These are phyloP conservation scores for Gordius sp. DNA, from an alignment of 2,888 invertebrate genomes.

Conservation along the genomic window DNA sequence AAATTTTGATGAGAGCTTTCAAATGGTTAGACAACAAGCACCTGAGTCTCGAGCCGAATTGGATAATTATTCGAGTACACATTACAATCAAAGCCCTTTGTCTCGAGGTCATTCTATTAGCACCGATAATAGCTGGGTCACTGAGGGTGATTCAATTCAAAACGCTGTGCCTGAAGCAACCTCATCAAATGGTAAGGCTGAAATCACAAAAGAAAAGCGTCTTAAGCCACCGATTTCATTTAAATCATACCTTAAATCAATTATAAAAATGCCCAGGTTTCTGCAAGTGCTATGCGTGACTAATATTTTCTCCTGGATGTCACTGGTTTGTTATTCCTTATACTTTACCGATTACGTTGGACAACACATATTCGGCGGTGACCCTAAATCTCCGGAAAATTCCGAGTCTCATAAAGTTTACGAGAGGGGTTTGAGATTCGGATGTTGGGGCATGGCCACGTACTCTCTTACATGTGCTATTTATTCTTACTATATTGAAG, in stretches of 20 bases:
- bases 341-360: constrained; percentile 89
- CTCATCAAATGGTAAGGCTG: neutral
- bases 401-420: constrained; percentile 33
- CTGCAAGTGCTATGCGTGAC: constrained; percentile 60
- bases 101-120: neutral
- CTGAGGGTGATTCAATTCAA: neutral
- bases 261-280: constrained; percentile 63
- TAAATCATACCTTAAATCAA: constrained; percentile 55
- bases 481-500: constrained; percentile 64
- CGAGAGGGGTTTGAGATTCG: constrained; percentile 69
- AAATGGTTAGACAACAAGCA: neutral
- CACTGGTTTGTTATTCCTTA: constrained; percentile 74
- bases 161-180: neutral
- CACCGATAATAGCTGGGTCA: neutral
- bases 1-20: neutral
- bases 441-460: constrained; percentile 75
- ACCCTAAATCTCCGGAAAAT: constrained; percentile 36
- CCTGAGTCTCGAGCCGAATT: neutral
- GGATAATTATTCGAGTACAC: neutral
- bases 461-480: constrained; percentile 67
- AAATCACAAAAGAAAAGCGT: constrained; percentile 14
- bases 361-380: constrained; percentile 58
- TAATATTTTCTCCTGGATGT: constrained; percentile 91
- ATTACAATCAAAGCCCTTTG: neutral
- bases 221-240: constrained; percentile 27